Evolutionary conservation across 1,140 invertebrate genomes (phyloP), one percentile per base, ranked within the genome.

Genomic region (Camponotus vicinus): DNA sequence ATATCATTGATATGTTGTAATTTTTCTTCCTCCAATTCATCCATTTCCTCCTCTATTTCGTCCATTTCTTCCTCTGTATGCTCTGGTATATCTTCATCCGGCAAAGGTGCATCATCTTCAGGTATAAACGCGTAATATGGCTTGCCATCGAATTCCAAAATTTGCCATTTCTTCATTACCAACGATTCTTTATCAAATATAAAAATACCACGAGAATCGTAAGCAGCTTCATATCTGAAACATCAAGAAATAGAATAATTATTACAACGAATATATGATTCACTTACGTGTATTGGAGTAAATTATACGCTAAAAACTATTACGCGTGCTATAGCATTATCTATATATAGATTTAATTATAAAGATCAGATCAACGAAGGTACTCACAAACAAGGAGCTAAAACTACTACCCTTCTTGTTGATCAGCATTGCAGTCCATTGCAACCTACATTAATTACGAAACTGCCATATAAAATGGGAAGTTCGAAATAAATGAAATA

Each of bases 81-180:
- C 13, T 95, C 95, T 1, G 92, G 92, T 70, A 93, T 91, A 7
- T 86, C 67, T 0, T 90, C 91, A 0, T 92, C 90, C 11, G 90
- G 85, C 0, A 95, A 71, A 18, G 93, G 93, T 5, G 59, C 70
- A n/a, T 93, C 93, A 3, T 93, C 93, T 87, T 94, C 94, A 21
- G 95, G 94, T 61, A 95, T 90, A 75, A 95, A 95, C 0, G 94
- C 95, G 79, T 95, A 95, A 90, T 94, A 95, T 0, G 94, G 94
- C 6, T 94, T 95, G 5, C 94, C 95, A 70, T 95, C 94, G 73
- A 95, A 95, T 37, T 95, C 95, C 61, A 95, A 87, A 57, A 95
- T 95, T 79, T 95, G 94, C 95, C 95, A 95, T 71, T 95, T 95
- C 45, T 92, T 92, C 95, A 95, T 95, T 5, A 94, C 91, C 15